Conservation (phyloP, 2,113 vertebrate genomes). For the Oreotrochilus melanogaster region DNA sequence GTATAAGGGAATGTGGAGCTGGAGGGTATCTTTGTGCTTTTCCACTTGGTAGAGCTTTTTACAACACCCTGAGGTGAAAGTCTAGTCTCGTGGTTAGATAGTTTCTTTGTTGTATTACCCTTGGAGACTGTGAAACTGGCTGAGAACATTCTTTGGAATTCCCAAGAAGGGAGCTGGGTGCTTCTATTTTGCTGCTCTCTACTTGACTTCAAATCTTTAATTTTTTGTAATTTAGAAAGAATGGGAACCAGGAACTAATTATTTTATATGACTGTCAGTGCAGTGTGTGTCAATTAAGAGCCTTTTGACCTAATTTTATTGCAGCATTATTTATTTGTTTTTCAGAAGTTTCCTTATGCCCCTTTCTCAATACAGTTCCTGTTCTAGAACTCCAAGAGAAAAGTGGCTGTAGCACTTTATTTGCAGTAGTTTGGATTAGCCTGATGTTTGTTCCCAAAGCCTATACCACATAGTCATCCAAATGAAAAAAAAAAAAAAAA, state of each 20-base stretch:
- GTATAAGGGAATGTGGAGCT: background rate
- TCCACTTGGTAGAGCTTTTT: background rate
- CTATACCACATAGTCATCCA: background rate
- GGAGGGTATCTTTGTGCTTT: accelerated
- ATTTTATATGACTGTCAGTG: background rate
- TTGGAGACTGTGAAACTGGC: background rate
- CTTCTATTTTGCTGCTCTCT: background rate
- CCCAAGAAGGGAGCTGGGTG: background rate
- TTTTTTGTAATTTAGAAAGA: background rate
- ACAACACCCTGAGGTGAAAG: background rate
- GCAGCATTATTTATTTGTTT: background rate
- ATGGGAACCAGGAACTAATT: background rate
- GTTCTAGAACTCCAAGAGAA: background rate
- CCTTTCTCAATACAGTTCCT: background rate
- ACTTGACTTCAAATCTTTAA: background rate
- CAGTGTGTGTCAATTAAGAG: background rate
- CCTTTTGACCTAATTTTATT: background rate
- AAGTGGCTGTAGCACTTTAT: background rate
- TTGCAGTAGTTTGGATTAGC: background rate
- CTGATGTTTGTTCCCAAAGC: background rate
- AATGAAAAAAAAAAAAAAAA: background rate
- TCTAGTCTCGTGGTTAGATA: too few species aligned
- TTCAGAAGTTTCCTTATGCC: background rate
- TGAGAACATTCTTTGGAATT: background rate
- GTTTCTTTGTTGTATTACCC: background rate